These are phyloP conservation scores for Cynoglossus semilaevis DNA, from an alignment of 2,113 vertebrate species.

Conservation along the genomic window DNA sequence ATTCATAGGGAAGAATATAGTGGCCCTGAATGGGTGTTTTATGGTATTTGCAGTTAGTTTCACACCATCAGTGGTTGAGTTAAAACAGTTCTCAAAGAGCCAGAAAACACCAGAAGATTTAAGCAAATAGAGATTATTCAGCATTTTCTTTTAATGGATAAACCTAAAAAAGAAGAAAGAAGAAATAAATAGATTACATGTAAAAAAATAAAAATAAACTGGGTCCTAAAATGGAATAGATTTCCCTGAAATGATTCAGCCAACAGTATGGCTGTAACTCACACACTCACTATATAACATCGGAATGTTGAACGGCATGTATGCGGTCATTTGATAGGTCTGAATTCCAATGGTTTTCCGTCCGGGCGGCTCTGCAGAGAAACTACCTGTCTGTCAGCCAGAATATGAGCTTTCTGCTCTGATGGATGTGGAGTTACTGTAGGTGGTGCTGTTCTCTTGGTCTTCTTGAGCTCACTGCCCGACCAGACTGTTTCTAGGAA, in stretches of 20 bases:
- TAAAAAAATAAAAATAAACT: background rate
- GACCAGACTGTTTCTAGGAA: background rate
- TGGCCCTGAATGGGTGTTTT: slow-evolving; percentile 29
- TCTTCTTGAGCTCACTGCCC: background rate
- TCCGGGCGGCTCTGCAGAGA: background rate
- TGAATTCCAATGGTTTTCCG: slow-evolving; percentile 4
- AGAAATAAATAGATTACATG: background rate
- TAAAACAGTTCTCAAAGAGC: too few relatives aligned
- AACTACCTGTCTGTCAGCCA: background rate
- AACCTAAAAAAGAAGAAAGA: background rate
- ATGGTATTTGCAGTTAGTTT: slow-evolving; percentile 18
- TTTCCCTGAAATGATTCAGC: background rate
- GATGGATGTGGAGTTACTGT: slow-evolving; percentile 4
- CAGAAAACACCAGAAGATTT: too few relatives aligned
- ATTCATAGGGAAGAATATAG: slow-evolving; percentile 52
- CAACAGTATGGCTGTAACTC: background rate
- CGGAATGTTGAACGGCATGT: background rate
- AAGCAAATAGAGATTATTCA: too few relatives aligned
- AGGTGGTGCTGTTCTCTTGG: slow-evolving; percentile 20
- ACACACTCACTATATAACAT: background rate
- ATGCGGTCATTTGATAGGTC: background rate
- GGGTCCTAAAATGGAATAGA: too few relatives aligned
- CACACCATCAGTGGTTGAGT: background rate
- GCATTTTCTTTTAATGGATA: too few relatives aligned
- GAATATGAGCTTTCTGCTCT: background rate